Conservation (phyloP, 2,113 vertebrate species). For the Poecile atricapillus region DNA sequence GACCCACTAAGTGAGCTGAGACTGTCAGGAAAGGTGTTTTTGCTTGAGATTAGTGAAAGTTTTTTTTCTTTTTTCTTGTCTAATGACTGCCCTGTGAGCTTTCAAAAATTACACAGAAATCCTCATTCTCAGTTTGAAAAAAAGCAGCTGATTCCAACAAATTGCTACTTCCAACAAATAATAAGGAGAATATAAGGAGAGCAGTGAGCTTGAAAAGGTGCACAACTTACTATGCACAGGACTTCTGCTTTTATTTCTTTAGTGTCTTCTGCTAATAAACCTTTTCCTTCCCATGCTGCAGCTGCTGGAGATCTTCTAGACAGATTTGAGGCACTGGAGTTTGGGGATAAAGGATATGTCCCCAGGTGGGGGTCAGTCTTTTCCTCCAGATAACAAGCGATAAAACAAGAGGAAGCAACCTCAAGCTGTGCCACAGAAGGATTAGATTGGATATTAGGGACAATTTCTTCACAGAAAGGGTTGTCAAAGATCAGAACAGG, state of each 20-base stretch:
- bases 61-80: not conserved
- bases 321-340: not conserved
- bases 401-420: not conserved
- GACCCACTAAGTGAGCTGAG: not conserved
- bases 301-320: not conserved
- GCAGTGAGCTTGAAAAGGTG: not conserved
- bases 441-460: not conserved
- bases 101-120: not conserved
- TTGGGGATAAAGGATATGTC: not conserved
- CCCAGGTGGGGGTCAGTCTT: not conserved
- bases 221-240: not conserved
- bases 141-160: not conserved
- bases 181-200: not conserved
- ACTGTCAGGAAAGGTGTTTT: not conserved
- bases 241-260: not conserved
- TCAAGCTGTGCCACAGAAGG: no score
- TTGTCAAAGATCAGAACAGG: not conserved
- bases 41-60: not conserved
- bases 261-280: not conserved
- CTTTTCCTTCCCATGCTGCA: not conserved
- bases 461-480: not conserved
- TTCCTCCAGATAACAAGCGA: not conserved
- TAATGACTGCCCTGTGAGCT: not conserved
- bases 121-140: not conserved
- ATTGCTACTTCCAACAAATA: not conserved